Percentiles rank a stretch among this genome's conserved stretches.
phyloP scores from a whole-genome alignment of 2,888 invertebrate genomes.

The Thysanoteuthis rhombus region DNA sequence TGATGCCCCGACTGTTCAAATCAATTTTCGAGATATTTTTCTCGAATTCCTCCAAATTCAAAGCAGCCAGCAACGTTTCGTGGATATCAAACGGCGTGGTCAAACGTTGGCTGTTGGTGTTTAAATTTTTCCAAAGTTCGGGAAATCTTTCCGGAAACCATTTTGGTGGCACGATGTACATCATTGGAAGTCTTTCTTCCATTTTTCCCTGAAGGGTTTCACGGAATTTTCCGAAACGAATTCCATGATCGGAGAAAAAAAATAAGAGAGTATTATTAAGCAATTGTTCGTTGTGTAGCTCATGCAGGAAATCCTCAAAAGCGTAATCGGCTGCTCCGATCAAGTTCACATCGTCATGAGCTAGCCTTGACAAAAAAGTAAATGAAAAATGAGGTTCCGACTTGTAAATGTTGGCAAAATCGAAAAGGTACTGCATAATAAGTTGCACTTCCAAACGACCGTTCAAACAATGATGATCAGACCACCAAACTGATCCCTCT shows the following conservation, averaged over 20 bases:
- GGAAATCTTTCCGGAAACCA: constrained; percentile 77
- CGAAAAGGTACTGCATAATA: constrained; percentile 71
- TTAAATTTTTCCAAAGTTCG: constrained; percentile 75
- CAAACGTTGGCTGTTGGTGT: constrained; percentile 74
- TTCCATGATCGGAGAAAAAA: constrained; percentile 86
- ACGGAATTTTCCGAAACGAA: constrained; percentile 85
- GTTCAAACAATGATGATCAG: constrained; percentile 73
- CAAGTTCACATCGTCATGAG: constrained; percentile 85
- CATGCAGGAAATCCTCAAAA: constrained; percentile 73
- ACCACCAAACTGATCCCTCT: constrained; percentile 48
- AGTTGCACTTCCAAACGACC: constrained; percentile 75
- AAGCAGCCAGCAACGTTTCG: constrained; percentile 79
- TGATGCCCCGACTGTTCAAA: constrained; percentile 63
- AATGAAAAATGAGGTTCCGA: constrained; percentile 79
- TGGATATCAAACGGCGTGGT: constrained; percentile 86
- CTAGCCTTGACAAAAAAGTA: constrained; percentile 84
- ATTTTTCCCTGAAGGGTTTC: constrained; percentile 80
- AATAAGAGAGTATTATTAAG: constrained; percentile 51
- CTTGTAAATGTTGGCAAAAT: constrained; percentile 73
- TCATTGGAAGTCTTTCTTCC: constrained; percentile 87
- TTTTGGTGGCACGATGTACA: constrained; percentile 78
- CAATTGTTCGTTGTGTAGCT: constrained; percentile 58
- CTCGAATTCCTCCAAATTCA: constrained; percentile 39
- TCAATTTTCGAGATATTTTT: constrained; percentile 67
- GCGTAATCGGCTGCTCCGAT: constrained; percentile 79